Percentiles rank a stretch among this genome's conserved stretches.
Evolutionary conservation across 2,888 invertebrate genomes (phyloP).

Genomic region (Caenorhabditis afra): DNA sequence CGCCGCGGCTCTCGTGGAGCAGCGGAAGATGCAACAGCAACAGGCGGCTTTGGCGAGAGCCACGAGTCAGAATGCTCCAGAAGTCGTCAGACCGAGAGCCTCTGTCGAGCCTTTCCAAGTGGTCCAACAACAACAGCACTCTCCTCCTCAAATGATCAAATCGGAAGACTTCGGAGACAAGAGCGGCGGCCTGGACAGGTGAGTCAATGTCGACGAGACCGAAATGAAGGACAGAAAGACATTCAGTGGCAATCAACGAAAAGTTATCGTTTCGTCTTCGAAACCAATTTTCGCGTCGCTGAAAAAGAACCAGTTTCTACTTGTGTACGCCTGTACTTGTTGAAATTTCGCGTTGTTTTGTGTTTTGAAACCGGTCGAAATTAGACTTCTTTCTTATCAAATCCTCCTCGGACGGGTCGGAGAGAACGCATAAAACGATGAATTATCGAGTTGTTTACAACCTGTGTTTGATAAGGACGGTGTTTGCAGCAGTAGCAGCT

Average conservation of each 20-base stretch:
- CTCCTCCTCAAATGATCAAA: constrained; percentile 30
- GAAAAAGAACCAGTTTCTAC: constrained; percentile 25
- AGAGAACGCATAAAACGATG: constrained; percentile 6
- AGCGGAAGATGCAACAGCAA: constrained; percentile 71
- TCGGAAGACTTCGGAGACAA: constrained; percentile 26
- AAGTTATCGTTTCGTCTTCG: constrained; percentile 32
- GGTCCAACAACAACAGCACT: constrained; percentile 28
- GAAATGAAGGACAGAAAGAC: background rate
- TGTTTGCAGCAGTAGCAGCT: constrained; percentile 26
- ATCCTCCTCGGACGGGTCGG: background rate
- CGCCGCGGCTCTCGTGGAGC: constrained; percentile 88
- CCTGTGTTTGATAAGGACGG: background rate
- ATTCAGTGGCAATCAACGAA: constrained; percentile 31
- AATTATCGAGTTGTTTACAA: constrained; percentile 28
- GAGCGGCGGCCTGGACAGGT: constrained; percentile 20
- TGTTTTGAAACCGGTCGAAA: constrained; percentile 40
- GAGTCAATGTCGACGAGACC: constrained; percentile 7
- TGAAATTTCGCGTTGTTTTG: constrained; percentile 6
- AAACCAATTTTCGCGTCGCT: constrained; percentile 10
- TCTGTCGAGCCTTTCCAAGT: constrained; percentile 79
- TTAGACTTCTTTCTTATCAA: constrained; percentile 31
- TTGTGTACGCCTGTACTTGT: constrained; percentile 15
- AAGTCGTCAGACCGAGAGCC: constrained; percentile 74
- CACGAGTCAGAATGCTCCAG: constrained; percentile 21
- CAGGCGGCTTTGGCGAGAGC: constrained; percentile 11